Percentiles rank a stretch among this genome's conserved stretches.
phyloP scores from a whole-genome alignment of 2,888 invertebrate genomes.

The Pyrgus malvae region DNA sequence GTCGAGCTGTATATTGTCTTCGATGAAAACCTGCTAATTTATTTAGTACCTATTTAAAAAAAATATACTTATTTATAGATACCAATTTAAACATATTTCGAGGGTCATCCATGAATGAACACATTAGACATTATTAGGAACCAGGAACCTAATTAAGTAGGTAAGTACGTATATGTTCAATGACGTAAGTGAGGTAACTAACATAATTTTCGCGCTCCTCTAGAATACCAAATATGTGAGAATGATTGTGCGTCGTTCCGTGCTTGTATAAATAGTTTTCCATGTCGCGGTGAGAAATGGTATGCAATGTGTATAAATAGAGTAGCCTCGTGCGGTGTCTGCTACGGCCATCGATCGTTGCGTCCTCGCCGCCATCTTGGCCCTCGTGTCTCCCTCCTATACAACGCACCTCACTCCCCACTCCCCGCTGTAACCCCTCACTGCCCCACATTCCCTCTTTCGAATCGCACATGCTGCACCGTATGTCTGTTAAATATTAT shows the following conservation, averaged over 20 bases:
- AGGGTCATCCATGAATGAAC: too few species aligned
- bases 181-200: background rate
- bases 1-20: too few species aligned
- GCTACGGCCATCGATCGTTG: slow-evolving; percentile 77
- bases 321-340: slow-evolving; percentile 75
- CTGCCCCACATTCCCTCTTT: slow-evolving; percentile 78
- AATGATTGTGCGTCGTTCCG: slow-evolving; percentile 21
- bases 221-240: slow-evolving; percentile 17
- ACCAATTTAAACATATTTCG: too few species aligned
- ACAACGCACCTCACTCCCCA: slow-evolving; percentile 59
- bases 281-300: slow-evolving; percentile 61
- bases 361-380: slow-evolving; percentile 81
- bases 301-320: slow-evolving; percentile 76
- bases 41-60: too few species aligned
- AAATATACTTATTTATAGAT: too few species aligned
- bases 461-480: slow-evolving; percentile 64
- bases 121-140: too few species aligned
- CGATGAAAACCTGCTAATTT: too few species aligned
- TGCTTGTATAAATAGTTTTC: slow-evolving; percentile 36
- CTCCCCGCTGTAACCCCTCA: slow-evolving; percentile 64
- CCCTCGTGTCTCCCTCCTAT: slow-evolving; percentile 75
- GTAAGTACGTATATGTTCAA: background rate
- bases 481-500: slow-evolving; percentile 34
- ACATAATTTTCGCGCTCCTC: slow-evolving; percentile 20
- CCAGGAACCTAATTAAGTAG: too few species aligned